phyloP scores from a whole-genome alignment of 2,888 invertebrate species.

The Drosophila meridionalis region DNA sequence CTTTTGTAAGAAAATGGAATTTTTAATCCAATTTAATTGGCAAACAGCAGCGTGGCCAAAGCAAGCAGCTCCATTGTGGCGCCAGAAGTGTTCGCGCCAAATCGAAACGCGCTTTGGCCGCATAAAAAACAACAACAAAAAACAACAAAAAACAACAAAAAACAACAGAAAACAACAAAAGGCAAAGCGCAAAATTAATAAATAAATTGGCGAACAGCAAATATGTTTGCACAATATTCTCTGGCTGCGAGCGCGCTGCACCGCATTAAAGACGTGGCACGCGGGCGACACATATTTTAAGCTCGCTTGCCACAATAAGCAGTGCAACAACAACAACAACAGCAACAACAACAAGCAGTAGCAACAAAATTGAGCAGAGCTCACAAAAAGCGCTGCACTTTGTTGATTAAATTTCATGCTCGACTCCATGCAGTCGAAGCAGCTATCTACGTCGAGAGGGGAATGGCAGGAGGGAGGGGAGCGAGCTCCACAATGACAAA shows the following conservation, averaged over 20 bases:
- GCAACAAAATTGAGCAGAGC: slow-evolving; percentile 36
- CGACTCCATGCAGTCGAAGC: slow-evolving; percentile 51
- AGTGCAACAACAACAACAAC: slow-evolving; percentile 31
- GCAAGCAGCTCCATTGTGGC: slow-evolving; percentile 45
- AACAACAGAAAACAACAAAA: background rate
- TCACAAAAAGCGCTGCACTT: slow-evolving; percentile 69
- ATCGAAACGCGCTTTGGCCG: slow-evolving; percentile 20
- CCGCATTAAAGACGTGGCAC: slow-evolving; percentile 57
- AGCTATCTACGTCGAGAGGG: background rate
- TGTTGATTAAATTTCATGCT: slow-evolving; percentile 76
- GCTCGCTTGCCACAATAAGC: slow-evolving; percentile 49
- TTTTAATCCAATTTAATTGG: slow-evolving; percentile 81
- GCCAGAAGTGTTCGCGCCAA: slow-evolving; percentile 31
- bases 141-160: background rate
- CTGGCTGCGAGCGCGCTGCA: background rate
- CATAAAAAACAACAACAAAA: background rate
- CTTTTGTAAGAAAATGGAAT: slow-evolving; percentile 74
- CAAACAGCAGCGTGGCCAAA: slow-evolving; percentile 33
- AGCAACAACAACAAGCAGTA: slow-evolving; percentile 2
- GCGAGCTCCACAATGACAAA: slow-evolving; percentile 26
- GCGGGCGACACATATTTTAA: slow-evolving; percentile 73
- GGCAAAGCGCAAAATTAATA: slow-evolving; percentile 55
- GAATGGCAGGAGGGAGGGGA: background rate
- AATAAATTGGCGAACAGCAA: slow-evolving; percentile 61
- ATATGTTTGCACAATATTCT: slow-evolving; percentile 50